phyloP scores from a whole-genome alignment of 2,113 vertebrate genomes.

The Drymodes brunneopygia region DNA sequence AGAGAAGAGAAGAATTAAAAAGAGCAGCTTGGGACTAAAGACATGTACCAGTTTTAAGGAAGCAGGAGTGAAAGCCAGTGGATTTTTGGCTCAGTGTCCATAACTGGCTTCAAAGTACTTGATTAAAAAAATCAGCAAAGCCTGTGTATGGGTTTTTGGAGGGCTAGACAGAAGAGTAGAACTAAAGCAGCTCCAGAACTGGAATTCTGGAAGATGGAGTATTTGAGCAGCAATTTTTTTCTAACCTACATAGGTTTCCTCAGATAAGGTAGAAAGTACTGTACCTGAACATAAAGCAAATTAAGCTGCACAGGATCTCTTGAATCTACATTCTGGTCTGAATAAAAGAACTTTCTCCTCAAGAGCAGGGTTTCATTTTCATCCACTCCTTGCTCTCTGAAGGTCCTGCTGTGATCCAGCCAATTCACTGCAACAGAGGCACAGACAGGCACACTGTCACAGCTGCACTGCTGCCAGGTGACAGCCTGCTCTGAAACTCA shows the following conservation, averaged over 20 bases:
- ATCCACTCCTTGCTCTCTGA: constrained; percentile 96
- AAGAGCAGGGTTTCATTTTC: constrained; percentile 92
- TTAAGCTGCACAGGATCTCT: constrained; percentile 97
- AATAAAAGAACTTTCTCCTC: constrained; percentile 97
- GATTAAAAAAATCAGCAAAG: not conserved
- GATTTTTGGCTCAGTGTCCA: not conserved
- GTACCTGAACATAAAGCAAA: constrained; percentile 96
- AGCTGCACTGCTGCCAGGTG: not conserved
- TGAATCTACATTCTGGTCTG: constrained; percentile 97
- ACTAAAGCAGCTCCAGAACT: not conserved
- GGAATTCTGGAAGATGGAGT: not conserved
- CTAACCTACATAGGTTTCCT: not conserved
- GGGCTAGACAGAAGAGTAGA: not conserved
- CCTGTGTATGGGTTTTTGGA: not conserved
- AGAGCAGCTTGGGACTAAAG: not conserved
- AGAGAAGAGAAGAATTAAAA: not conserved
- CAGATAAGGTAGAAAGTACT: not conserved
- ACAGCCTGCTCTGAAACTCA: not conserved
- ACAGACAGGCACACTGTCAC: not conserved
- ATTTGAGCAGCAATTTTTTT: not conserved
- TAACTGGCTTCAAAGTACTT: not conserved
- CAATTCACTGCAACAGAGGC: constrained; percentile 85
- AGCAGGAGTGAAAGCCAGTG: not conserved
- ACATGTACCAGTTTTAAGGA: not conserved
- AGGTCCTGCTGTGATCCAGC: constrained; percentile 96